Percentiles rank a stretch among this genome's conserved stretches.
Conservation (phyloP, 2,113 vertebrate species). For the Sphyrna mokarran region DNA sequence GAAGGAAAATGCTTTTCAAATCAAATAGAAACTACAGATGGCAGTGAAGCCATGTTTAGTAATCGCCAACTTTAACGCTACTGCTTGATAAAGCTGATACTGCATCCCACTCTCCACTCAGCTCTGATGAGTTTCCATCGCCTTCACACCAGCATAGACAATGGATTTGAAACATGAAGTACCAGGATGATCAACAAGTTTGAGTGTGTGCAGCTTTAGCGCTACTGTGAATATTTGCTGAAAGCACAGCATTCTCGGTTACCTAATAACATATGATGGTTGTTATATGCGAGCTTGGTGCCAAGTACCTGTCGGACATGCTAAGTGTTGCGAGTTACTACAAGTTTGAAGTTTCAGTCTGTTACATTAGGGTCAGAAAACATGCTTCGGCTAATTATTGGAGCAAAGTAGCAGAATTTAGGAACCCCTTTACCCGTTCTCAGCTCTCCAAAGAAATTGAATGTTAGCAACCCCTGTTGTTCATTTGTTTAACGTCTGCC, state of each 20-base stretch:
- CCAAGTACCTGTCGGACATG: background rate
- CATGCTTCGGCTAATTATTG: too few species aligned
- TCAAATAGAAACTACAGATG: background rate
- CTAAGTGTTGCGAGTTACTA: background rate
- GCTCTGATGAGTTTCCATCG: background rate
- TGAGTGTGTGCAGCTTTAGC: background rate
- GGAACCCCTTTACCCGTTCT: background rate
- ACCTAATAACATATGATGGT: background rate
- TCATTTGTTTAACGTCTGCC: background rate
- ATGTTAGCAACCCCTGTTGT: background rate
- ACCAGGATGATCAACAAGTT: background rate
- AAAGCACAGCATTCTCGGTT: background rate
- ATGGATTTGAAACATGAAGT: background rate
- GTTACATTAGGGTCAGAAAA: too few species aligned
- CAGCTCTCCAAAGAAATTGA: background rate
- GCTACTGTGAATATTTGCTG: background rate
- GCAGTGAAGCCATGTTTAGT: background rate
- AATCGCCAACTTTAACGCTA: background rate
- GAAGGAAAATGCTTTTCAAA: background rate
- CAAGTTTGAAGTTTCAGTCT: conserved; percentile 9
- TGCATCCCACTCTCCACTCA: background rate
- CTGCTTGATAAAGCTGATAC: background rate
- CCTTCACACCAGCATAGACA: background rate
- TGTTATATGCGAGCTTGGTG: background rate
- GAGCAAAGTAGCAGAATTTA: background rate